Base-by-base conservation (phyloP, 2,797 vertebrate species). In the Sylvilagus floridanus region DNA sequence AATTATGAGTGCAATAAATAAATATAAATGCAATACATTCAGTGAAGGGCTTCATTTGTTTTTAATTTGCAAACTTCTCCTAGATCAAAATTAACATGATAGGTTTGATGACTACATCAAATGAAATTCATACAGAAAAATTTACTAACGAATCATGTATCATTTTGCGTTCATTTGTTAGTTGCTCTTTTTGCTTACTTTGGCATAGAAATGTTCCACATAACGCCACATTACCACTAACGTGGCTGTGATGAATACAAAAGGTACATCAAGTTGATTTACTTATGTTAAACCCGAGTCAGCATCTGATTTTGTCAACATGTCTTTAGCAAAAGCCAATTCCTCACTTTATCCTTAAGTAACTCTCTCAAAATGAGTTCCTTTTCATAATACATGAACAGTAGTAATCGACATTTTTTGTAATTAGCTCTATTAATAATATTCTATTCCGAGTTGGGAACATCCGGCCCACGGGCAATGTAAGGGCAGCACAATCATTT, bases 391-490 rank as follows among this genome's bases (percentile, higher is more conserved):
- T 50, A 78, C 37, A 63, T 83, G 28, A 71, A 76, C 28, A 84
- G n/a, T 37, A 69, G 19, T 73, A 72, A 30, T 83, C 69, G 86
- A 79, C 52, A 62, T 84, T 95, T 81, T 93, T 93, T 93, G 17
- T 52, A 90, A 84, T 19, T 87, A 52, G 26, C 37, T 42, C 86
- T 68, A 32, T 91, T 68, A 93, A 81, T 65, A 93, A 81, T 62
- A 62, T 85, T 42, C 50, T 54, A 28, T 63, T 57, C 54, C 21
- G 54, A 57, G 54, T 16, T 16, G 7, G 54, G 54, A 16, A 57
- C 54, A 57, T 17, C 14, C 54, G 19, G 54, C 54, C 54, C 54
- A 57, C 21, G 54, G 13, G 17, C 14, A 16, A 16, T 57, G 19
- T 57, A 21, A 21, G 54, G 54, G 14, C 54, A 16, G 54, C 54